Evolutionary conservation across 2,797 vertebrate genomes (phyloP).

Genomic region (Chrysocyon brachyurus): DNA sequence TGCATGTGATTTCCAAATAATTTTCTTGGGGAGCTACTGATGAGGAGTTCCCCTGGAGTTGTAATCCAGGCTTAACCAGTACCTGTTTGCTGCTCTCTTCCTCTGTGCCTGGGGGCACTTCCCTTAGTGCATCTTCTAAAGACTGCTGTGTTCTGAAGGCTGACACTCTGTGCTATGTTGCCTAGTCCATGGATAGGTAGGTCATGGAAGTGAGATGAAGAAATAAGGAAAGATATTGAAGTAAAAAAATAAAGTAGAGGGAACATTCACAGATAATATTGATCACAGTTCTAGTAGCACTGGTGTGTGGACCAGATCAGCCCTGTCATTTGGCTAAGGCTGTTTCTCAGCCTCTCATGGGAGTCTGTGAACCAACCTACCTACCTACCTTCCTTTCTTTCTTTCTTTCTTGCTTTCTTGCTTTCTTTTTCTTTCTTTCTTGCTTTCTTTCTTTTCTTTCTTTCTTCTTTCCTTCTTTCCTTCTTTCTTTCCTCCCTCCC

Average conservation of each 20-base stretch:
- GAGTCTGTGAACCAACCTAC: not conserved
- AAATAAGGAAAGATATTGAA: not conserved
- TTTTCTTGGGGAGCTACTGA: not conserved
- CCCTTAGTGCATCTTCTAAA: not conserved
- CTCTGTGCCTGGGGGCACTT: not conserved
- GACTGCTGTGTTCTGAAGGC: not conserved
- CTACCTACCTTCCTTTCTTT: no score
- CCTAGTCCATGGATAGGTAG: not conserved
- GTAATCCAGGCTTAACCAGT: not conserved
- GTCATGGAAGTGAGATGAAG: not conserved
- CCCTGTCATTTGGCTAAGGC: not conserved
- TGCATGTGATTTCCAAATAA: not conserved
- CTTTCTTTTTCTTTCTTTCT: not conserved
- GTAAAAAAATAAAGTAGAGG: not conserved
- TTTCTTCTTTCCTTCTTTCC: not conserved
- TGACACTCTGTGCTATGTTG: not conserved
- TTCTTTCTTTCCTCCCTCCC: fast-evolving
- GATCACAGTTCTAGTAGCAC: not conserved
- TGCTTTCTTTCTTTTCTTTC: not conserved
- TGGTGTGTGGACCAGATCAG: not conserved
- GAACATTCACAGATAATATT: not conserved
- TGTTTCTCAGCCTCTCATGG: not conserved
- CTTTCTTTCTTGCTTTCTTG: not conserved
- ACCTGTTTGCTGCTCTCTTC: not conserved
- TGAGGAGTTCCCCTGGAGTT: not conserved